Percentiles rank a stretch among this genome's conserved stretches.
phyloP scores from a whole-genome alignment of 2,888 invertebrate species.

The Silvanus unidentatus region DNA sequence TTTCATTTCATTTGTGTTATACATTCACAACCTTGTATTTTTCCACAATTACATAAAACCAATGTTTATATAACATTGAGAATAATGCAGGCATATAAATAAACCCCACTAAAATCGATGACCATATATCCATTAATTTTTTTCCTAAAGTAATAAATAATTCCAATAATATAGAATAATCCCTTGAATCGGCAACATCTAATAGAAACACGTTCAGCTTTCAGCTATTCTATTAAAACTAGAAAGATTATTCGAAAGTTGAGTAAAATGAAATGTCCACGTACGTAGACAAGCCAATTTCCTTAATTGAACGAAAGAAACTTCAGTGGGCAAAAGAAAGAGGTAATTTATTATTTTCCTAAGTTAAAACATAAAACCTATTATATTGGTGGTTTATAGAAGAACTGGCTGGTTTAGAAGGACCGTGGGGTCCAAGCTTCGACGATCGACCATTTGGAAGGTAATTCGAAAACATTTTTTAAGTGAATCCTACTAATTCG shows the following conservation, averaged over 20 bases:
- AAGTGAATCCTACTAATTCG: background rate
- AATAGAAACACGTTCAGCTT: slow-evolving; percentile 20
- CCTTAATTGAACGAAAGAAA: slow-evolving; percentile 81
- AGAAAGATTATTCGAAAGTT: slow-evolving; percentile 8
- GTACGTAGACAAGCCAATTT: slow-evolving; percentile 38
- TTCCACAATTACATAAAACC: too few species aligned
- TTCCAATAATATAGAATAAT: too few species aligned
- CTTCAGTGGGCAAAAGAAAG: slow-evolving; percentile 90
- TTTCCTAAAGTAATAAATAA: too few species aligned
- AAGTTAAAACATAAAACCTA: background rate
- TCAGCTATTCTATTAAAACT: slow-evolving; percentile 19
- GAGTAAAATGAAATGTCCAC: slow-evolving; percentile 30
- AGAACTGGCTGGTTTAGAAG: slow-evolving; percentile 72
- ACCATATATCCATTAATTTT: too few species aligned
- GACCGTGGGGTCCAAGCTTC: slow-evolving; percentile 60
- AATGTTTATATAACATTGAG: too few species aligned
- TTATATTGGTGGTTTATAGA: slow-evolving; percentile 51
- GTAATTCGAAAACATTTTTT: slow-evolving; percentile 18
- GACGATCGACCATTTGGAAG: slow-evolving; percentile 27
- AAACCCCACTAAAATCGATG: too few species aligned
- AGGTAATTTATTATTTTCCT: slow-evolving; percentile 52
- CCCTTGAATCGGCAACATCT: too few species aligned
- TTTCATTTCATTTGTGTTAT: too few species aligned
- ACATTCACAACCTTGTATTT: too few species aligned
- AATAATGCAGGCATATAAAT: too few species aligned